A percentile compares a stretch with the other conserved stretches of the same genome.
These are phyloP conservation scores for Strix uralensis DNA, from an alignment of 2,113 vertebrate species.

Conservation along the genomic window DNA sequence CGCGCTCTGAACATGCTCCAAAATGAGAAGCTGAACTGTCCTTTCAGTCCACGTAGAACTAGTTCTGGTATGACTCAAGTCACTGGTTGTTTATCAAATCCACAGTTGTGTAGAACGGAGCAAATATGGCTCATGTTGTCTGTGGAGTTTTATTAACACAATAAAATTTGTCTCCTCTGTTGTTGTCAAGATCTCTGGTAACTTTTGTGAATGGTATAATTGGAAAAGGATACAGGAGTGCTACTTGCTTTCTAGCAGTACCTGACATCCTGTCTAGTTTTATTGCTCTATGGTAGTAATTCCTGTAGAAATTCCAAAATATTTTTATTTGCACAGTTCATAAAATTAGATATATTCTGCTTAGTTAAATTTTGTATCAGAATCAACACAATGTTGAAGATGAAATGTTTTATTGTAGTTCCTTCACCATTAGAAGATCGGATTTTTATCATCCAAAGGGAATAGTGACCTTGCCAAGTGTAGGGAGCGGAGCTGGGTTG, in stretches of 20 bases:
- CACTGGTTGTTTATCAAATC: neutral
- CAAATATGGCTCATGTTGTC: neutral
- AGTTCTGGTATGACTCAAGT: neutral
- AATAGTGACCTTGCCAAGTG: neutral
- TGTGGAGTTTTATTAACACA: neutral
- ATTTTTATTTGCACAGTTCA: neutral
- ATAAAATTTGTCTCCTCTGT: neutral
- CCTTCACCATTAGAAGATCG: neutral
- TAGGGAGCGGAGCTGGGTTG: neutral
- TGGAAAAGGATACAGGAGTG: neutral
- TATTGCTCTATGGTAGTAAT: neutral
- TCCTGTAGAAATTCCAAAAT: neutral
- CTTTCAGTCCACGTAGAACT: neutral
- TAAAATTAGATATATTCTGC: neutral
- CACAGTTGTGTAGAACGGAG: neutral
- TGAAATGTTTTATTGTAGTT: neutral
- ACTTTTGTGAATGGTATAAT: neutral
- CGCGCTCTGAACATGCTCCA: fast-evolving
- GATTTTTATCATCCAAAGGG: neutral
- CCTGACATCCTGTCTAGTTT: neutral
- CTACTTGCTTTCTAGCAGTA: neutral
- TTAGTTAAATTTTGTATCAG: neutral
- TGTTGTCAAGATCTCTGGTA: neutral
- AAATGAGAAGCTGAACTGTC: neutral
- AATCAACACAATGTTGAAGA: neutral